A percentile compares a stretch with the other conserved stretches of the same genome.
These are phyloP conservation scores for Poecilia picta DNA, from an alignment of 2,797 vertebrate species.

Conservation along the genomic window DNA sequence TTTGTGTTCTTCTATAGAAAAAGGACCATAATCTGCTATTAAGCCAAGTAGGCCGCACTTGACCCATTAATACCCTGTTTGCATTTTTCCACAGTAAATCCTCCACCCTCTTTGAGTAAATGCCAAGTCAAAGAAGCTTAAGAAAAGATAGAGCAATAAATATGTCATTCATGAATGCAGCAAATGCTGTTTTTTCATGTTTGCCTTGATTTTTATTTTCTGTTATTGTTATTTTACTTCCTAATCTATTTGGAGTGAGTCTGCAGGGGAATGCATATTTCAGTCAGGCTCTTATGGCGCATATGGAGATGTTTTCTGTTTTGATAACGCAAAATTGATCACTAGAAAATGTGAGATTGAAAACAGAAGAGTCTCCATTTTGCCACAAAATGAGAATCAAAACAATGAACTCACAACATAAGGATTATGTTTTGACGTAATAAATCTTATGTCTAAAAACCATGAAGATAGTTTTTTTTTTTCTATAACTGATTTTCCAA, in stretches of 20 bases:
- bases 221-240: constrained; percentile 80
- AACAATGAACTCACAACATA: constrained; percentile 23
- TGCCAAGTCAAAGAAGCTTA: constrained; percentile 81
- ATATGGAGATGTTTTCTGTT: constrained; percentile 64
- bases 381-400: constrained; percentile 20
- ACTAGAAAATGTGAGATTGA: constrained; percentile 34
- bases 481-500: constrained; percentile 7
- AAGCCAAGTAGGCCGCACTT: constrained; percentile 78
- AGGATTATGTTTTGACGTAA: constrained; percentile 48
- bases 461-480: constrained; percentile 33
- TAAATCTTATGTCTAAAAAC: constrained; percentile 19
- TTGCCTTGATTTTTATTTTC: constrained; percentile 81
- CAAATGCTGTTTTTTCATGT: constrained; percentile 84
- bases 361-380: constrained; percentile 27
- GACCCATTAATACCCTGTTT: constrained; percentile 84
- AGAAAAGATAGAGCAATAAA: constrained; percentile 78
- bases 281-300: constrained; percentile 40
- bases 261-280: constrained; percentile 38
- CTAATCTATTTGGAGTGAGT: constrained; percentile 74
- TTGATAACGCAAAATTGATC: background rate
- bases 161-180: constrained; percentile 75
- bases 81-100: constrained; percentile 72
- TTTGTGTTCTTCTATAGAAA: constrained; percentile 67
- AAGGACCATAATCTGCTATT: constrained; percentile 77
- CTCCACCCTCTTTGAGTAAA: constrained; percentile 70